Percentiles rank a stretch among this genome's conserved stretches.
Evolutionary conservation across 2,797 vertebrate species (phyloP).

Genomic region (Sibirionetta formosa): DNA sequence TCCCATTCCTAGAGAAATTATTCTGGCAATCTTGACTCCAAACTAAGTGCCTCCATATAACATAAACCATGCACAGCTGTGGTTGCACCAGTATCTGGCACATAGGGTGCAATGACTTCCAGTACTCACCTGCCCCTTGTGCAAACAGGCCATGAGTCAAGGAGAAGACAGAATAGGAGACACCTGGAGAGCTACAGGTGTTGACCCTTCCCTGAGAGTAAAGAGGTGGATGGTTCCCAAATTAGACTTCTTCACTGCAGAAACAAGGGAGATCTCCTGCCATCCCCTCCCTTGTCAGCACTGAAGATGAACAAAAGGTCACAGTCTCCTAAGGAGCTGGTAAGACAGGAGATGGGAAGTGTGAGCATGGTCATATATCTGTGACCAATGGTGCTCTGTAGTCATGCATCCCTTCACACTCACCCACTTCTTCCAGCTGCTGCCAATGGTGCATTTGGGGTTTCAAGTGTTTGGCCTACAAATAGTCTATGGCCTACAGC

Average conservation of each 20-base stretch:
- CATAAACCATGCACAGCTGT: neutral
- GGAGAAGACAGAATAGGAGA: neutral
- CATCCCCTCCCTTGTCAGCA: neutral
- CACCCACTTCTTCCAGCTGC: neutral
- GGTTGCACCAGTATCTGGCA: neutral
- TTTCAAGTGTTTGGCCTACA: neutral
- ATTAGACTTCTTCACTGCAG: neutral
- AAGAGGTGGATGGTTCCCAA: rapidly evolving
- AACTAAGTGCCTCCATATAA: neutral
- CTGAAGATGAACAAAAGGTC: neutral
- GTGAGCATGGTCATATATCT: neutral
- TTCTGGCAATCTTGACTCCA: neutral
- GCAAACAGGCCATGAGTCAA: rapidly evolving
- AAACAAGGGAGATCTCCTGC: neutral
- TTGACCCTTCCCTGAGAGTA: neutral
- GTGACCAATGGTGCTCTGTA: rapidly evolving
- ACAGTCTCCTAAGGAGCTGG: neutral
- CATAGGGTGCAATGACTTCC: neutral
- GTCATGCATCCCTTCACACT: rapidly evolving
- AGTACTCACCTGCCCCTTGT: neutral
- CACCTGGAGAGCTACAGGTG: neutral
- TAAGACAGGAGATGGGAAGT: rapidly evolving
- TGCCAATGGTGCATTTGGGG: rapidly evolving
- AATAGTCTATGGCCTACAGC: too few relatives aligned
- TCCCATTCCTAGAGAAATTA: neutral